phyloP scores from a whole-genome alignment of 2,797 vertebrate genomes.

The Thamnophis elegans region DNA sequence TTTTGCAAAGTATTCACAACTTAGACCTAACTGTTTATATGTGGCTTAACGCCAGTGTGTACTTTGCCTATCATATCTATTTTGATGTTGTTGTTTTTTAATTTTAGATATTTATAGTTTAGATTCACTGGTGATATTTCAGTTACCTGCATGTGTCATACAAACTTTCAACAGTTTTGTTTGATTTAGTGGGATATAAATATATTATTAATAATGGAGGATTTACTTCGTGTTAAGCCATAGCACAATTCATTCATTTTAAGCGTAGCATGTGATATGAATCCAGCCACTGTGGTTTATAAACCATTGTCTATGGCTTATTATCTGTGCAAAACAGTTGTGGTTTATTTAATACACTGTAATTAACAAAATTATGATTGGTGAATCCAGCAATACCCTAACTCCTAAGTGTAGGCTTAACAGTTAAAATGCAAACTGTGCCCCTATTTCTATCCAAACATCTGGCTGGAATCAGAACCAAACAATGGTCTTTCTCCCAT shows the following conservation, averaged over 20 bases:
- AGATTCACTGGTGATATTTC: background rate
- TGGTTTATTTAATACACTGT: background rate
- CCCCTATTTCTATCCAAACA: background rate
- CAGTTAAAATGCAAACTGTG: background rate
- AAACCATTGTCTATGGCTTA: background rate
- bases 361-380: background rate
- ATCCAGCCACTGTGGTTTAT: background rate
- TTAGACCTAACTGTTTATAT: background rate
- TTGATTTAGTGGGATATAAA: background rate
- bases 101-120: background rate
- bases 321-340: background rate
- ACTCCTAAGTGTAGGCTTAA: background rate
- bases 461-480: background rate
- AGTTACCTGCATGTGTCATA: background rate
- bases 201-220: background rate
- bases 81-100: background rate
- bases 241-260: background rate
- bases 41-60: background rate
- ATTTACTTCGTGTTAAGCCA: background rate
- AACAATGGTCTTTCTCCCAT: background rate
- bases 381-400: background rate
- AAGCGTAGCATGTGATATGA: background rate
- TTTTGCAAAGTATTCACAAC: background rate
- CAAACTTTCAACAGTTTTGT: background rate
- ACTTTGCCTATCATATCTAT: background rate